Evolutionary conservation across 2,888 invertebrate species (phyloP).

Genomic region (Tillus elongatus): DNA sequence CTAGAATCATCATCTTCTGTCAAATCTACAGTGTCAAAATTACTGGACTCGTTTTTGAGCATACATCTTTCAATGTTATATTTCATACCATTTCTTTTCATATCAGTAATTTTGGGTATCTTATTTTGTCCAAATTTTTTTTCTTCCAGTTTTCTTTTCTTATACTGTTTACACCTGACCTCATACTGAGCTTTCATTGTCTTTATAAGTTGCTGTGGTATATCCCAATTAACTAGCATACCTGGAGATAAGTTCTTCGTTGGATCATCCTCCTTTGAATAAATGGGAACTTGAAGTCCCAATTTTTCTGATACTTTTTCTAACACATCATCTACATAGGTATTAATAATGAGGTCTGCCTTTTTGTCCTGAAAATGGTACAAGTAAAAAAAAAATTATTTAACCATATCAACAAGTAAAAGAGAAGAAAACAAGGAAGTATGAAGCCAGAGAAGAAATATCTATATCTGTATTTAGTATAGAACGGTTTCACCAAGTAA

Average conservation of each 20-base stretch:
- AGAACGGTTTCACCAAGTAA: too few relatives aligned
- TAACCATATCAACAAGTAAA: constrained; percentile 6
- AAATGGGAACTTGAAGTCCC: constrained; percentile 64
- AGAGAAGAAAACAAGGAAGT: too few relatives aligned
- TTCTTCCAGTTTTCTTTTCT: constrained; percentile 29
- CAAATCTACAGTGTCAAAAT: too few relatives aligned
- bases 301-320: constrained; percentile 64
- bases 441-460: too few relatives aligned
- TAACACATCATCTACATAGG: constrained; percentile 80
- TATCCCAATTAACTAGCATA: constrained; percentile 62
- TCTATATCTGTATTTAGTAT: too few relatives aligned
- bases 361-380: constrained; percentile 69
- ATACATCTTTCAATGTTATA: too few relatives aligned
- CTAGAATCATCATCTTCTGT: too few relatives aligned
- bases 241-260: constrained; percentile 42
- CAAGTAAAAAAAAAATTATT: constrained; percentile 12
- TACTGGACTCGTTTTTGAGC: too few relatives aligned
- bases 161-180: constrained; percentile 39
- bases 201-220: constrained; percentile 51
- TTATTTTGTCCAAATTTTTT: too few relatives aligned
- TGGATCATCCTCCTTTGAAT: constrained; percentile 56
- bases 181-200: constrained; percentile 54
- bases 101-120: too few relatives aligned
- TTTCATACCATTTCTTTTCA: too few relatives aligned
- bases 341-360: constrained; percentile 79